A percentile compares a stretch with the other conserved stretches of the same genome.
Conservation (phyloP, 2,797 vertebrate genomes). For the Orientallactaga sibirica region DNA sequence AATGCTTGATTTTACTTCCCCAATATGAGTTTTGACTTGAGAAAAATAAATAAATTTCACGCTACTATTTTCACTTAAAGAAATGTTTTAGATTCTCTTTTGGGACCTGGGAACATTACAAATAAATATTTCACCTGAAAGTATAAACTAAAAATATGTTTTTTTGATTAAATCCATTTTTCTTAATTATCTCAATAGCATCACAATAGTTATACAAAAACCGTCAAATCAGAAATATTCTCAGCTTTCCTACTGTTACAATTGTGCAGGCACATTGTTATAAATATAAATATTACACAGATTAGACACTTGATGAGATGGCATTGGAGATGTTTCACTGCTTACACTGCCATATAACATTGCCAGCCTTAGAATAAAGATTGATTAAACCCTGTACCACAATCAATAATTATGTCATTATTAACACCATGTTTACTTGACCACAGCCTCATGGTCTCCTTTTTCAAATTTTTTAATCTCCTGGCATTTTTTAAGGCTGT, state of each 20-base stretch:
- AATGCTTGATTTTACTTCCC: slow-evolving; percentile 20
- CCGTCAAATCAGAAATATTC: not conserved
- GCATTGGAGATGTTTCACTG: not conserved
- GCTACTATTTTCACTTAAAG: not conserved
- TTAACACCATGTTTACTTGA: not conserved
- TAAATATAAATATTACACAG: slow-evolving; percentile 19
- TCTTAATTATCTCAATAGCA: not conserved
- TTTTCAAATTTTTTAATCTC: not conserved
- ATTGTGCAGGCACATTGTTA: not conserved
- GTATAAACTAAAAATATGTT: not conserved
- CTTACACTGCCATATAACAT: not conserved
- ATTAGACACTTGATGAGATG: not conserved
- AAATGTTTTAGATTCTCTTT: not conserved
- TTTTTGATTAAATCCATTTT: not conserved
- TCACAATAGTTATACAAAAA: not conserved
- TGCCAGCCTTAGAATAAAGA: not conserved
- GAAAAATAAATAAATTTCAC: not conserved
- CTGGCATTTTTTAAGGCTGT: not conserved
- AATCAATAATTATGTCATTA: slow-evolving; percentile 11
- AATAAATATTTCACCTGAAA: slow-evolving; percentile 10
- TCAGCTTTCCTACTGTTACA: not conserved
- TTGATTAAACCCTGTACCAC: not conserved
- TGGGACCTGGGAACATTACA: not conserved
- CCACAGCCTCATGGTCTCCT: not conserved
- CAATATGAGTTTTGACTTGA: not conserved